Evolutionary conservation across 2,888 invertebrate genomes (phyloP).

Genomic region (Girardia tigrina): DNA sequence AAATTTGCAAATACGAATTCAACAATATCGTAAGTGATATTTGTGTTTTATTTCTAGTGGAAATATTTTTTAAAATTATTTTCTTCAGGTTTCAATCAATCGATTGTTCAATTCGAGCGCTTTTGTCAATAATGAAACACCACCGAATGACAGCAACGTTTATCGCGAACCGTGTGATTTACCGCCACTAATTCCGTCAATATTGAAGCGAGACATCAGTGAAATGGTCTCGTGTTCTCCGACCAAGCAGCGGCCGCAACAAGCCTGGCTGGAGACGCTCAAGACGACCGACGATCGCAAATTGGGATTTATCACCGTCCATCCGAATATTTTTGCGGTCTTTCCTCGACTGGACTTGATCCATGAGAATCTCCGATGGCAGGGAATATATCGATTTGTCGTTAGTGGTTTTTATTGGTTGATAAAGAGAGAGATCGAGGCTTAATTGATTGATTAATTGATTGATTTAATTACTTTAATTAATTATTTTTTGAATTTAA

Average conservation of each 20-base stretch:
- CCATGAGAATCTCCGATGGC: conserved; percentile 73
- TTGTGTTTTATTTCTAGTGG: background rate
- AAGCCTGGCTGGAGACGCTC: conserved; percentile 48
- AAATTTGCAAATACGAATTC: background rate
- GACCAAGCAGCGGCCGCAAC: background rate
- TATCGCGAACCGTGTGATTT: conserved; percentile 1
- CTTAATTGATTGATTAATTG: background rate
- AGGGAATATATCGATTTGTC: conserved; percentile 65
- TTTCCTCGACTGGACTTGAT: conserved; percentile 61
- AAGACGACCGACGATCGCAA: conserved; percentile 43
- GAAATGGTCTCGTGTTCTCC: background rate
- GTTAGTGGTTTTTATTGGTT: conserved; percentile 54
- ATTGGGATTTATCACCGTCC: conserved; percentile 56
- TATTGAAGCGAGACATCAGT: background rate
- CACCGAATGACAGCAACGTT: background rate
- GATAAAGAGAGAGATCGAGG: background rate
- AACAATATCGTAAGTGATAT: background rate
- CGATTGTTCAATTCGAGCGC: background rate
- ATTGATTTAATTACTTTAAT: background rate
- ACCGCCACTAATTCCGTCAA: background rate
- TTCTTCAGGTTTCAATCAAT: background rate
- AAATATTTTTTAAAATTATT: background rate
- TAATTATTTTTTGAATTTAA: background rate
- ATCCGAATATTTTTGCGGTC: conserved; percentile 32
- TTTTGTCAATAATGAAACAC: background rate